These are phyloP conservation scores for Ectropis crepuscularia DNA, from an alignment of 2,888 invertebrate species.

Conservation along the genomic window DNA sequence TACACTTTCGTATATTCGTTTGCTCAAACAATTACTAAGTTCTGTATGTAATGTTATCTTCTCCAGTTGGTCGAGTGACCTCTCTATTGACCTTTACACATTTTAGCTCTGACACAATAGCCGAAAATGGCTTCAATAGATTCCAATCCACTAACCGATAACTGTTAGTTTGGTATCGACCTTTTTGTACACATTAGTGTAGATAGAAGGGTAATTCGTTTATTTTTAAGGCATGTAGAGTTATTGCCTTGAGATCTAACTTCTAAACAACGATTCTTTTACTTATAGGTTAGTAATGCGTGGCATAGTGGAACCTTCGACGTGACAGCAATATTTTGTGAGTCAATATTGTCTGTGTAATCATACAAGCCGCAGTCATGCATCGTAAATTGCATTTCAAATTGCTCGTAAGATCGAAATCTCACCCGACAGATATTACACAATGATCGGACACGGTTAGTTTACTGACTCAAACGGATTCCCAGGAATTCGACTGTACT, in stretches of 20 bases:
- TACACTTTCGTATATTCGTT: constrained; percentile 25
- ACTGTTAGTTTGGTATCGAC: constrained; percentile 31
- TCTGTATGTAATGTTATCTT: constrained; percentile 57
- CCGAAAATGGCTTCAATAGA: constrained; percentile 42
- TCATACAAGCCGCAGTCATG: constrained; percentile 19
- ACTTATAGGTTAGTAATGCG: constrained; percentile 51
- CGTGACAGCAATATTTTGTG: constrained; percentile 50
- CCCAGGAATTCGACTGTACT: constrained; percentile 64
- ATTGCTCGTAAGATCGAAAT: constrained; percentile 27
- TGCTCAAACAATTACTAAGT: constrained; percentile 47
- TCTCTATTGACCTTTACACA: constrained; percentile 67
- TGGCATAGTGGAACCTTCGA: constrained; percentile 53
- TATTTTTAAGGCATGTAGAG: neutral
- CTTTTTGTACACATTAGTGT: constrained; percentile 22
- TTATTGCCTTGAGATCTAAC: constrained; percentile 12
- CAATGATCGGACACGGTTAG: constrained; percentile 25
- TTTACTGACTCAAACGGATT: constrained; percentile 47
- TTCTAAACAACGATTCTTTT: constrained; percentile 36
- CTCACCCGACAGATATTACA: constrained; percentile 22
- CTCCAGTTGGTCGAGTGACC: constrained; percentile 59
- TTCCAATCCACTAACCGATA: constrained; percentile 34
- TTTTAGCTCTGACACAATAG: constrained; percentile 62
- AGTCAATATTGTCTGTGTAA: constrained; percentile 20
- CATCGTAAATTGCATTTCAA: constrained; percentile 30
- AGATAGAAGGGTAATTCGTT: constrained; percentile 9